A percentile compares a stretch with the other conserved stretches of the same genome.
These are phyloP conservation scores for Poicephalus gulielmi DNA, from an alignment of 2,113 vertebrate species.

Conservation along the genomic window DNA sequence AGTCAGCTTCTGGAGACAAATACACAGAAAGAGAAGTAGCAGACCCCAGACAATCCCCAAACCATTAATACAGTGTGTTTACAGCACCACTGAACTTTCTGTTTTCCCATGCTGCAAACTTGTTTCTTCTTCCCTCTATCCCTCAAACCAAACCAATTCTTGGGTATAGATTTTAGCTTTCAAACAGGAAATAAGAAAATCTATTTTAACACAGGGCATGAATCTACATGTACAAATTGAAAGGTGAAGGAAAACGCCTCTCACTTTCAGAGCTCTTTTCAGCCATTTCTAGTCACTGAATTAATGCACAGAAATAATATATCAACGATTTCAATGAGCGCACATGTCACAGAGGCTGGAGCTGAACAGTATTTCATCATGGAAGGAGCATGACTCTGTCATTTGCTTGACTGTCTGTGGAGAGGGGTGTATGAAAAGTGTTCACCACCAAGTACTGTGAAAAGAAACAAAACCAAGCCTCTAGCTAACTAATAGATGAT, in stretches of 20 bases:
- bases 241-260: neutral
- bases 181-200: neutral
- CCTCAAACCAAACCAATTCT: neutral
- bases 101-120: neutral
- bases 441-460: neutral
- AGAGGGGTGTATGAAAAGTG: neutral
- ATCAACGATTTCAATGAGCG: neutral
- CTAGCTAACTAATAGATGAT: neutral
- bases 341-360: neutral
- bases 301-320: neutral
- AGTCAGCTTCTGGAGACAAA: neutral
- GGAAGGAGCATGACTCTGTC: neutral
- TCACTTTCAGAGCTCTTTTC: neutral
- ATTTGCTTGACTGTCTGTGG: neutral
- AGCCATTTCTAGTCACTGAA: neutral
- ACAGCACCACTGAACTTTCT: neutral
- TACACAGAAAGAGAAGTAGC: neutral
- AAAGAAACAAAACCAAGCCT: neutral
- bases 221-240: neutral
- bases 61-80: neutral
- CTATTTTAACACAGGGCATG: neutral
- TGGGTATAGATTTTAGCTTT: neutral
- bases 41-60: neutral
- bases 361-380: neutral
- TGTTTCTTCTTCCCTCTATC: neutral